Conservation (phyloP, 2,113 vertebrate genomes). For the Strix uralensis region DNA sequence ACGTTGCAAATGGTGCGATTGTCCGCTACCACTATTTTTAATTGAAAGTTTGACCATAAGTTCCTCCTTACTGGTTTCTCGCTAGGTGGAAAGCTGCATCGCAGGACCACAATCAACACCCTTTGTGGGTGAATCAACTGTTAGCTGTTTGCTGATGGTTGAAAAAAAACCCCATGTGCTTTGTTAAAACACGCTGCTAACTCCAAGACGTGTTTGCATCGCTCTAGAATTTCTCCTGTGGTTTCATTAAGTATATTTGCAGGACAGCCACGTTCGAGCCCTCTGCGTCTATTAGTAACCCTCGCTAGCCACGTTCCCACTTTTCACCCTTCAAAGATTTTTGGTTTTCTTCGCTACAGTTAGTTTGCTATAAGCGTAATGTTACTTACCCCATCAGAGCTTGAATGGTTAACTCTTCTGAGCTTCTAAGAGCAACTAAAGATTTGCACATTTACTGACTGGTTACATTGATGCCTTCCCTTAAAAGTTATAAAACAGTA, state of each 20-base stretch:
- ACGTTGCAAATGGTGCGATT: not conserved
- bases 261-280: constrained; percentile 15
- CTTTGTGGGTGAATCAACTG: constrained; percentile 54
- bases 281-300: constrained; percentile 11
- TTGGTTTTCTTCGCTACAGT: constrained; percentile 60
- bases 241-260: constrained; percentile 46
- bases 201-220: constrained; percentile 45
- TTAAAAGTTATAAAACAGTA: constrained; percentile 92
- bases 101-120: constrained; percentile 41
- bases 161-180: not conserved
- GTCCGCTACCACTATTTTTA: constrained; percentile 1
- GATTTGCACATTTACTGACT: constrained; percentile 82
- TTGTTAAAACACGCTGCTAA: constrained; percentile 54
- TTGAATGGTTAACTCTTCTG: constrained; percentile 81
- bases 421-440: constrained; percentile 83
- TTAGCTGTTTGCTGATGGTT: constrained; percentile 38
- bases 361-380: constrained; percentile 77
- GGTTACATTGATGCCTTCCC: constrained; percentile 83
- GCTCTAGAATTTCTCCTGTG: constrained; percentile 38
- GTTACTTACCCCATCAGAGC: constrained; percentile 89
- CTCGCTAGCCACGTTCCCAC: constrained; percentile 46
- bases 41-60: constrained; percentile 42
- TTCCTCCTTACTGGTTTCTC: constrained; percentile 27
- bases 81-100: constrained; percentile 46
- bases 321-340: constrained; percentile 62